Conservation (phyloP, 2,113 vertebrate species). For the Merops nubicus region DNA sequence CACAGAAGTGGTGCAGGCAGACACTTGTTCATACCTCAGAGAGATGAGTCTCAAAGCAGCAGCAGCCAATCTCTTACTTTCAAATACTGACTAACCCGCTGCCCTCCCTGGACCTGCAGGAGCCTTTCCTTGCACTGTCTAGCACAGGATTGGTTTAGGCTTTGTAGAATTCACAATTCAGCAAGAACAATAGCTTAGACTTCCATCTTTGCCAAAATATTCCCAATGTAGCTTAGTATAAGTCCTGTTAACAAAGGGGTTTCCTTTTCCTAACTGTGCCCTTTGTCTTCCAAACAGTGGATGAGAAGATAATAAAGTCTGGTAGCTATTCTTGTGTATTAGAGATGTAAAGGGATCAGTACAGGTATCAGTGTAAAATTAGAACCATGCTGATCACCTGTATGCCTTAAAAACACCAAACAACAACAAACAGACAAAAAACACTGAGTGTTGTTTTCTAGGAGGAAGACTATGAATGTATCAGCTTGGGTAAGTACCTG, state of each 20-base stretch:
- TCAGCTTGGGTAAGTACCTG: not conserved
- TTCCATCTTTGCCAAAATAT: not conserved
- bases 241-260: not conserved
- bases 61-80: not conserved
- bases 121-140: not conserved
- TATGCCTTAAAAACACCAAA: not conserved
- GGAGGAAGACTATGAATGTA: not conserved
- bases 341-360: not conserved
- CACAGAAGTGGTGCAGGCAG: not conserved
- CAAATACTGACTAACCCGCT: not conserved
- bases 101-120: not conserved
- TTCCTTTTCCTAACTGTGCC: not conserved
- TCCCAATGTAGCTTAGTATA: not conserved
- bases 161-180: not conserved
- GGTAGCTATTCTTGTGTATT: not conserved
- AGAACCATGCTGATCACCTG: not conserved
- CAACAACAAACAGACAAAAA: too few relatives aligned
- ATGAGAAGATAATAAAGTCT: fast-evolving
- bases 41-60: fast-evolving
- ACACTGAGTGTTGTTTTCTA: not conserved
- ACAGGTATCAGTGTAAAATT: not conserved
- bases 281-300: not conserved
- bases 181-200: not conserved
- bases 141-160: not conserved
- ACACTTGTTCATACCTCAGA: fast-evolving